These are phyloP conservation scores for Anguilla megastoma DNA, from an alignment of 2,797 vertebrate genomes.

Conservation along the genomic window DNA sequence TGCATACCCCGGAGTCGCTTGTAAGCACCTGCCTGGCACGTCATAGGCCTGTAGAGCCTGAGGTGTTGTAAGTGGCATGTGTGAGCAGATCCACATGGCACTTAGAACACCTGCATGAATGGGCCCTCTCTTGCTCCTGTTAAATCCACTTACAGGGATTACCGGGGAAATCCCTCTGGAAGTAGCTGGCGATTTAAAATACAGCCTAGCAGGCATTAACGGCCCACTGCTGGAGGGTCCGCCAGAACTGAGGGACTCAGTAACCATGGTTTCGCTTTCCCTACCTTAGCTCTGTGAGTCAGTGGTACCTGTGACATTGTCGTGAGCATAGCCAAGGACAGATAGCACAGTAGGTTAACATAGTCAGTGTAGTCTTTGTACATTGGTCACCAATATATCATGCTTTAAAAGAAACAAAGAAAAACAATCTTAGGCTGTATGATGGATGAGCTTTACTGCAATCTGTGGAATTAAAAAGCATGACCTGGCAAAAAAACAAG, in stretches of 20 bases:
- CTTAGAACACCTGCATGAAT: neutral
- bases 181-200: conserved; percentile 36
- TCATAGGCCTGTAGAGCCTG: neutral
- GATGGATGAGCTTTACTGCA: neutral
- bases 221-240: neutral
- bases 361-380: conserved; percentile 19
- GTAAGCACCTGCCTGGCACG: neutral
- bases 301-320: neutral
- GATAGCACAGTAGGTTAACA: neutral
- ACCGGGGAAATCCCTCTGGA: conserved; percentile 46
- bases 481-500: neutral
- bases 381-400: neutral
- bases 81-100: conserved; percentile 14
- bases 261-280: neutral
- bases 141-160: conserved; percentile 60
- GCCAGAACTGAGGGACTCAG: neutral
- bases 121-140: neutral
- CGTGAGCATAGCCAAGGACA: neutral
- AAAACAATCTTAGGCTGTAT: neutral
- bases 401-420: neutral
- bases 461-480: neutral
- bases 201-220: neutral
- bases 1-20: neutral
- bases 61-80: neutral
- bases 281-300: neutral